phyloP scores from a whole-genome alignment of 2,797 vertebrate species.

The Epinephelus awoara region DNA sequence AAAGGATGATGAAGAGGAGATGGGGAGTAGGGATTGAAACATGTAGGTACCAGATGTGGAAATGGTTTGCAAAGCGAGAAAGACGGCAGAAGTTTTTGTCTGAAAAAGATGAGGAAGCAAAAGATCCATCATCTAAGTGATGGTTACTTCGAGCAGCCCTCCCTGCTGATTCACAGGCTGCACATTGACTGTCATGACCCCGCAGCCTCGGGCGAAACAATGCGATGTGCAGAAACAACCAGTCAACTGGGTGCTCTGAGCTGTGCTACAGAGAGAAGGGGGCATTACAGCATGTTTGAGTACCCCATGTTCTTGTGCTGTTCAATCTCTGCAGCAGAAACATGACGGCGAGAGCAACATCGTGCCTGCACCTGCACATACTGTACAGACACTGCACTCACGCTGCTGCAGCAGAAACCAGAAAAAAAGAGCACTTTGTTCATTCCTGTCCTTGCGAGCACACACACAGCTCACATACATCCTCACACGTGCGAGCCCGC shows the following conservation, averaged over 20 bases:
- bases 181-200: conserved; percentile 31
- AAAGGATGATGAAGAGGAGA: neutral
- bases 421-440: conserved; percentile 13
- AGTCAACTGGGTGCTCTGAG: conserved; percentile 11
- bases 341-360: neutral
- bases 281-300: neutral
- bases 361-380: neutral
- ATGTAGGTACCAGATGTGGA: neutral
- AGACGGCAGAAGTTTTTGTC: neutral
- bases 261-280: neutral
- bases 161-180: conserved; percentile 35
- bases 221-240: conserved; percentile 6
- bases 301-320: neutral
- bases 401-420: neutral
- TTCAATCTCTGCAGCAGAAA: conserved; percentile 10
- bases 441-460: neutral
- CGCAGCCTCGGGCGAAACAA: conserved; percentile 12
- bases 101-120: neutral
- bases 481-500: neutral
- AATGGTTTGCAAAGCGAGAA: neutral
- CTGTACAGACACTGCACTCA: neutral
- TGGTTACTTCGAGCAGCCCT: neutral
- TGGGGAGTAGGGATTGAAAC: neutral
- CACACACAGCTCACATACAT: neutral
- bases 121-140: neutral